Evolutionary conservation across 2,888 invertebrate species (phyloP).

Genomic region (Amiota communis): DNA sequence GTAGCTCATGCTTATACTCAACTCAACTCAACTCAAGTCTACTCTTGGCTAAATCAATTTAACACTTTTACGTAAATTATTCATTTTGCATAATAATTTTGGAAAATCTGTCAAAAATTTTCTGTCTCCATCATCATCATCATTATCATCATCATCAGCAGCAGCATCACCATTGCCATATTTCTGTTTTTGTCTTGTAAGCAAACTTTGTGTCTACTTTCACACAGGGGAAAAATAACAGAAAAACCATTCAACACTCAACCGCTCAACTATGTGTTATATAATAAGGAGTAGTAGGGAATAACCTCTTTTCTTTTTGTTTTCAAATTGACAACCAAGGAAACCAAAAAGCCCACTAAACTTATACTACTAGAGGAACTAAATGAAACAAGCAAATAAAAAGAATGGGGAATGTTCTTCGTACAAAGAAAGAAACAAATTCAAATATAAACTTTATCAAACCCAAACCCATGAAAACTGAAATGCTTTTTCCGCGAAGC

Average conservation of each 20-base stretch:
- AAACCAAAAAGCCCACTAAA: neutral
- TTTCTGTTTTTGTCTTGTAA: too few species aligned
- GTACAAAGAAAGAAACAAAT: slow-evolving; percentile 24
- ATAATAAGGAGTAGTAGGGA: neutral
- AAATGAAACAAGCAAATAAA: slow-evolving; percentile 23
- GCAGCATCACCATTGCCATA: neutral
- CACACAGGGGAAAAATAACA: too few species aligned
- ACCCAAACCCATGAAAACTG: slow-evolving; percentile 6
- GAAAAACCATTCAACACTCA: slow-evolving; percentile 61
- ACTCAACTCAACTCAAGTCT: too few species aligned
- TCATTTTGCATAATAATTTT: slow-evolving; percentile 70
- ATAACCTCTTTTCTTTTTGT: neutral
- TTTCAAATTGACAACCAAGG: neutral
- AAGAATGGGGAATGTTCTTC: neutral
- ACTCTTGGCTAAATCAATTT: slow-evolving; percentile 64
- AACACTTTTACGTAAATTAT: slow-evolving; percentile 69
- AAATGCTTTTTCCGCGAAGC: slow-evolving; percentile 41
- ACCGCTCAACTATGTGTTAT: slow-evolving; percentile 44
- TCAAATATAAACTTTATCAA: slow-evolving; percentile 47
- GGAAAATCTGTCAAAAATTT: slow-evolving; percentile 66
- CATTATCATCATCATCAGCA: neutral
- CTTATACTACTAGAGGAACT: slow-evolving; percentile 25
- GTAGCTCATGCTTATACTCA: too few species aligned
- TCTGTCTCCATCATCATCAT: neutral
- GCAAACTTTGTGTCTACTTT: too few species aligned